These are phyloP conservation scores for Syrmaticus mikado DNA, from an alignment of 2,113 vertebrate genomes.

Conservation along the genomic window DNA sequence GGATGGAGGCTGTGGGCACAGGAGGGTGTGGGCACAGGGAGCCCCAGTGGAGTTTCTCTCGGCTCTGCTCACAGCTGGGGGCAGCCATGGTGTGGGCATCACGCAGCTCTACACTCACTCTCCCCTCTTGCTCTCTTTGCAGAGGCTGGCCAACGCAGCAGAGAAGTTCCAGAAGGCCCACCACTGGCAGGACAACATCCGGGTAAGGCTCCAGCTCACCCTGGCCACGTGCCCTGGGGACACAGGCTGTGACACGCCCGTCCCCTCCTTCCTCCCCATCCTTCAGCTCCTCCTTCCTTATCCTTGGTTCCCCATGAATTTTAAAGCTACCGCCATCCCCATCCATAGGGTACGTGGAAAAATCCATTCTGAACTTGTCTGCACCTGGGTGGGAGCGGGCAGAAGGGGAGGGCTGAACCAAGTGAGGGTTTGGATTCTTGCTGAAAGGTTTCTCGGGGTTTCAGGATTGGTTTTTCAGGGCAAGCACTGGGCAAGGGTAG, in stretches of 20 bases:
- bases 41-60: background rate
- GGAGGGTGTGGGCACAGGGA: fast-evolving
- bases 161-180: slow-evolving; percentile 94
- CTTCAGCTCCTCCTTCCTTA: background rate
- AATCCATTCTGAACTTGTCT: slow-evolving; percentile 37
- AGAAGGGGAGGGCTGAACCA: slow-evolving; percentile 42
- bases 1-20: background rate
- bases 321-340: background rate
- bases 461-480: background rate
- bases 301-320: background rate
- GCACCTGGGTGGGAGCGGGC: background rate
- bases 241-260: fast-evolving
- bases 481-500: fast-evolving
- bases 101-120: background rate
- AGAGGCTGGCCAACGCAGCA: slow-evolving; percentile 91
- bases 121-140: slow-evolving; percentile 50
- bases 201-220: slow-evolving; percentile 76
- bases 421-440: background rate
- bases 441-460: background rate
- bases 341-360: slow-evolving; percentile 47
- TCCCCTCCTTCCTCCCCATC: background rate
- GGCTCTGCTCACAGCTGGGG: background rate
- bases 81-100: background rate
- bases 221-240: background rate
- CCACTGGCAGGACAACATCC: slow-evolving; percentile 93